Evolutionary conservation across 2,113 vertebrate genomes (phyloP).

Genomic region (Speoplatyrhinus poulsoni): DNA sequence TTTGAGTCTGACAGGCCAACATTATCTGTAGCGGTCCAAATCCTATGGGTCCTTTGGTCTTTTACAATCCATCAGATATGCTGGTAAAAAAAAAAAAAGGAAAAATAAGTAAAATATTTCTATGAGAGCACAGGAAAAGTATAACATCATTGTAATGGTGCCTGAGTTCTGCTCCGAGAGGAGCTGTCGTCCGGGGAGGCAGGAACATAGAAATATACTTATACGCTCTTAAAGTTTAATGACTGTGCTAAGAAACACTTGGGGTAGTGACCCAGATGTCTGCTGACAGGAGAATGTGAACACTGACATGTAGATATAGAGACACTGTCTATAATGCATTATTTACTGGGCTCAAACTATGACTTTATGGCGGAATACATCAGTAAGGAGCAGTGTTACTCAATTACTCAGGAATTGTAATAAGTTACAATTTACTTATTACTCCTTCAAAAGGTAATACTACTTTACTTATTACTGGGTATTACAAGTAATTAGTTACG

Average conservation of each 20-base stretch:
- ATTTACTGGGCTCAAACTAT: conserved; percentile 33
- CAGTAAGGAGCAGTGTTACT: too few species aligned
- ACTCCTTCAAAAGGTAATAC: too few species aligned
- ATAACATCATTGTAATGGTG: conserved; percentile 17
- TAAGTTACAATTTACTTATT: too few species aligned
- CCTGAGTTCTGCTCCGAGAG: conserved; percentile 38
- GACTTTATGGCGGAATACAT: too few species aligned
- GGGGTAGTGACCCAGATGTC: conserved; percentile 74
- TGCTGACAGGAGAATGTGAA: conserved; percentile 45
- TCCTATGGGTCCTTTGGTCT: conserved; percentile 3
- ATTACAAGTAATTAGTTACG: too few species aligned
- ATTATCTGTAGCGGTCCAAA: not conserved
- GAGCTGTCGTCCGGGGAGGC: conserved; percentile 52
- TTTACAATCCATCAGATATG: not conserved
- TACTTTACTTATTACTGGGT: too few species aligned
- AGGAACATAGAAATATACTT: conserved; percentile 75
- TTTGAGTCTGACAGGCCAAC: not conserved
- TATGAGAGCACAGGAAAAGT: conserved; percentile 6
- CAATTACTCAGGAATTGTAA: too few species aligned
- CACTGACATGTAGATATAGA: conserved; percentile 54
- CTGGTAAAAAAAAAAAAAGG: conserved; percentile 22
- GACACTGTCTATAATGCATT: conserved; percentile 49
- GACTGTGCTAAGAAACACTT: conserved; percentile 56
- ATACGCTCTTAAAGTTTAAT: conserved; percentile 73
- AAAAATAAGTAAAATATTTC: conserved; percentile 11